These are phyloP conservation scores for Hydrochoerus hydrochaeris DNA, from an alignment of 2,113 vertebrate genomes.

Conservation along the genomic window DNA sequence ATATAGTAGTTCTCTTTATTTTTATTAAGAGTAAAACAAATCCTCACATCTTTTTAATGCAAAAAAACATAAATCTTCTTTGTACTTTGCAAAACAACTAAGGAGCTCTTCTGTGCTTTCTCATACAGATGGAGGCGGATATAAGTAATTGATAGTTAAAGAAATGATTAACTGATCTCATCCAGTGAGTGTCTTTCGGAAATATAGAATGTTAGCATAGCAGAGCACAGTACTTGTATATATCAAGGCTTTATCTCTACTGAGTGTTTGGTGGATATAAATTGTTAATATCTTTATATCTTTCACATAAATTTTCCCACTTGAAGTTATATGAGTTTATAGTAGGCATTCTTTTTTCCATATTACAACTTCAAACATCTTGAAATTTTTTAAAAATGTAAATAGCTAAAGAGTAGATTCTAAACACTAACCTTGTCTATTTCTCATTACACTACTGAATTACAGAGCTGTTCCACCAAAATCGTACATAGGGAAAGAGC, in stretches of 20 bases:
- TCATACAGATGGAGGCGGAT: not conserved
- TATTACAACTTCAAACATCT: not conserved
- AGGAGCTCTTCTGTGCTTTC: not conserved
- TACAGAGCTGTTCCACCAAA: not conserved
- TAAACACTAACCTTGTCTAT: not conserved
- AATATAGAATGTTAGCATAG: not conserved
- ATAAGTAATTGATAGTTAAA: not conserved
- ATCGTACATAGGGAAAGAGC: not conserved
- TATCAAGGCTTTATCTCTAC: not conserved
- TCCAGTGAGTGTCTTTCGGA: not conserved
- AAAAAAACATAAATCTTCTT: not conserved
- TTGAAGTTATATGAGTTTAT: not conserved
- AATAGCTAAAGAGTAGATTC: not conserved
- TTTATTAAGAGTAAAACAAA: constrained; percentile 21
- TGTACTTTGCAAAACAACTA: constrained; percentile 1
- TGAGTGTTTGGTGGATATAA: not conserved
- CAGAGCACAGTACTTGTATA: not conserved
- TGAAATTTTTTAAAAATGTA: not conserved
- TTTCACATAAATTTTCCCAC: not conserved
- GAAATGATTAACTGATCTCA: not conserved
- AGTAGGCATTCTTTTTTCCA: not conserved
- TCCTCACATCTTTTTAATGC: not conserved
- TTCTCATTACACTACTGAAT: not conserved
- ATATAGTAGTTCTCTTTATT: not conserved
- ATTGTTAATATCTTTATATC: not conserved